Evolutionary conservation across 1,140 invertebrate genomes (phyloP).

Genomic region (Conopomorpha cramerella): DNA sequence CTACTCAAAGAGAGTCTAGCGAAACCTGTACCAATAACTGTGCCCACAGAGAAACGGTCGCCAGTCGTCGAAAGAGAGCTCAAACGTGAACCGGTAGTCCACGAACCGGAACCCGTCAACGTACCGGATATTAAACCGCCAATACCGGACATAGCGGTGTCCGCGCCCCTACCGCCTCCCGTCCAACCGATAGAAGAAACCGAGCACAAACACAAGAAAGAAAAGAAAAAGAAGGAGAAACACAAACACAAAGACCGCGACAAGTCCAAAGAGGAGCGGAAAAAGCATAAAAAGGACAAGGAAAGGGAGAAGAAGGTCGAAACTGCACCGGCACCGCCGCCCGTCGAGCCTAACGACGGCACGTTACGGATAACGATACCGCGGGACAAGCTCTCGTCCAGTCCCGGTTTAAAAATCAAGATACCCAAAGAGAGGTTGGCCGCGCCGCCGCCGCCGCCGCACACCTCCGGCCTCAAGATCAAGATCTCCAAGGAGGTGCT

Average conservation of each 20-base stretch:
- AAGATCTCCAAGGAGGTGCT: conserved; percentile 53
- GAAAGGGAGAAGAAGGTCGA: conserved; percentile 32
- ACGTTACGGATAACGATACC: conserved; percentile 47
- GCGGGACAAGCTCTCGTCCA: conserved; percentile 31
- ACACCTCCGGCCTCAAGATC: conserved; percentile 41
- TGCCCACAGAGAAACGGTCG: conserved; percentile 29
- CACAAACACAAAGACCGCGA: conserved; percentile 58
- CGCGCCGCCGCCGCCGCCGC: conserved; percentile 41
- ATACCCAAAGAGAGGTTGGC: conserved; percentile 52
- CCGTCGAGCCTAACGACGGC: conserved; percentile 14
- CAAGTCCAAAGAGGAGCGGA: conserved; percentile 46
- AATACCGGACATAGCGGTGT: conserved; percentile 7
- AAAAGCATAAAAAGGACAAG: conserved; percentile 57
- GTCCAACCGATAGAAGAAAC: conserved; percentile 15
- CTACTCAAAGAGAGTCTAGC: conserved; percentile 52
- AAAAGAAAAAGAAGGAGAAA: conserved; percentile 59
- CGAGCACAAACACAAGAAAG: conserved; percentile 47
- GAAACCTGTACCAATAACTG: conserved; percentile 40
- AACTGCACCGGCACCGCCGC: conserved; percentile 11
- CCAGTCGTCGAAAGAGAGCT: conserved; percentile 16
- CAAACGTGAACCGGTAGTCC: conserved; percentile 23
- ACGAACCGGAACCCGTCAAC: conserved; percentile 7
- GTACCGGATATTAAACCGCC: conserved; percentile 7
- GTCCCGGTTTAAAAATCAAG: conserved; percentile 51
- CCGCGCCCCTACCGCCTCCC: conserved; percentile 5